Base-by-base conservation (phyloP, 2,888 invertebrate species). In the Andrena bucephala region DNA sequence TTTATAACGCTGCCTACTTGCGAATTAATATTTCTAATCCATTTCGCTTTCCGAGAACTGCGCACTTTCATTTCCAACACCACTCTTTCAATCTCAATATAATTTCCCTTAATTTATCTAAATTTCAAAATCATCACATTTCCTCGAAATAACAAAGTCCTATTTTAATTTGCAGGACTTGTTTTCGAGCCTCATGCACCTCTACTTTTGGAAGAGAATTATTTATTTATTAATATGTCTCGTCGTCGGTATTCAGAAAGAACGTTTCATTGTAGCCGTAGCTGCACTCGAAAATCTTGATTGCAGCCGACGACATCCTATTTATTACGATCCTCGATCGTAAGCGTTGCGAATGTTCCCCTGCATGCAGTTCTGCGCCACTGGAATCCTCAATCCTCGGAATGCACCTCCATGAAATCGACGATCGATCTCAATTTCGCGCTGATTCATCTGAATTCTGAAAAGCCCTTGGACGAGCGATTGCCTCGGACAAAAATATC, bases 401-500 rank as follows among this genome's bases (percentile, higher is more conserved):
- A 52, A 66, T 59, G 31, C 36, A 27, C 16, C 59, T 27, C 10
- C 60, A 16, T 54, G 66, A 48, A 70, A 79, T 62, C 31, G 27
- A 20, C 13, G 16, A 73, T 73, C 63, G 72, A 72, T 72, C 48
- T 57, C 42, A 31, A 24, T 60, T 63, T 10, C 7, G 3, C 29
- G 57, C 31, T 52, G 54, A 69, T 67, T 62, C 71, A 29, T 13
- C 33, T 4, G 54, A 79, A 80, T 67, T 71, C 29, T 60, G 29
- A 29, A 52, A 48, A 52, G 54, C 33, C 48, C 33, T 48, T 24
- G 33, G 60, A 48, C 48, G 31, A 66, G 16, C 78, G 42, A 78
- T 50, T 72, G 48, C 50, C 24, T 52, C 48, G 27, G 27, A 42
- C 66, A 80, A 62, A 80, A 80, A 71, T 80, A 78, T 78, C 54